Conservation (phyloP, 2,888 invertebrate genomes). For the Phoronis australis region DNA sequence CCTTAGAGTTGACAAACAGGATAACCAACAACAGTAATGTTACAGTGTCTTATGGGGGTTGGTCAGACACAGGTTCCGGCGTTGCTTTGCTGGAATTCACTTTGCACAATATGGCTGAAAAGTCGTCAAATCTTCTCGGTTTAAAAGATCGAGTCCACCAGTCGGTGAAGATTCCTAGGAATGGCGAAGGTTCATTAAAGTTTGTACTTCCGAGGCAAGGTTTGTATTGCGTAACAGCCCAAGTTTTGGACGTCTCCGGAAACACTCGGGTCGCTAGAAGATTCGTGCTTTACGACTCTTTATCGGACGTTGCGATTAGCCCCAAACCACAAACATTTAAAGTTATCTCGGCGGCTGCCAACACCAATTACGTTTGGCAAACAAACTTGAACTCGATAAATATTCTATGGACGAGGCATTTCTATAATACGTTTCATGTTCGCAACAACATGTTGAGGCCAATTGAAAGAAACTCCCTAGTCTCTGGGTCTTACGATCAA, state of each 20-base stretch:
- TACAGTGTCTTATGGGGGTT: slow-evolving; percentile 10
- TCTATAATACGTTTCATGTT: background rate
- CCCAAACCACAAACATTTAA: background rate
- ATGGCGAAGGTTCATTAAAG: too few species aligned
- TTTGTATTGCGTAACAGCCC: slow-evolving; percentile 14
- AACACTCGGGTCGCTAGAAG: background rate
- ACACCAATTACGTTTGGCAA: background rate
- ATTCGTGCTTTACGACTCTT: background rate
- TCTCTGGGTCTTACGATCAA: background rate
- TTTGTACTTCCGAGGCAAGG: too few species aligned
- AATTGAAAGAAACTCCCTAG: background rate
- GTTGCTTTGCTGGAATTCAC: slow-evolving; percentile 16
- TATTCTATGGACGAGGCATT: background rate
- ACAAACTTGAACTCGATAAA: background rate
- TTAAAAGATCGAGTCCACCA: too few species aligned
- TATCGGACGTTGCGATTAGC: background rate
- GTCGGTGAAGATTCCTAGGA: too few species aligned
- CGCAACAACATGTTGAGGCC: background rate
- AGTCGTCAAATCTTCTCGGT: too few species aligned
- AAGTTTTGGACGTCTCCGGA: background rate
- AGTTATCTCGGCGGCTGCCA: background rate
- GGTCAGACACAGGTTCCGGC: slow-evolving; percentile 17
- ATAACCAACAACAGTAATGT: background rate
- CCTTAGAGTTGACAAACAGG: background rate
- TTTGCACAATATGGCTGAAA: too few species aligned